Conservation (phyloP, 2,797 vertebrate genomes). For the Arrhamphus sclerolepis region DNA sequence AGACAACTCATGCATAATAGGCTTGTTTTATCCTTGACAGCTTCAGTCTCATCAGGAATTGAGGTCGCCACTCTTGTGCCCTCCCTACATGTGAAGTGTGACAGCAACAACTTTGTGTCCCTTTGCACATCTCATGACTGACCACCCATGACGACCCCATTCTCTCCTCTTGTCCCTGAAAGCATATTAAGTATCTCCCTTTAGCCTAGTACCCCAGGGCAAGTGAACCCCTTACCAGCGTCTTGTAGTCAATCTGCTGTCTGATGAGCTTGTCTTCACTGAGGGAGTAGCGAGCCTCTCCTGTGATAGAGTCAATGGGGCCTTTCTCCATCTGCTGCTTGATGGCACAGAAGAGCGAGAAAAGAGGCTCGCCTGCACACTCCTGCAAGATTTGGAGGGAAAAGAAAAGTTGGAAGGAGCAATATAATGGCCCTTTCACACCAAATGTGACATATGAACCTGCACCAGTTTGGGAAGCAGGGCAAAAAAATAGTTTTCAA, state of each 20-base stretch:
- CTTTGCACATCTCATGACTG: slow-evolving; percentile 41
- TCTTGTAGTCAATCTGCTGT: slow-evolving; percentile 99
- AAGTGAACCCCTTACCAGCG: slow-evolving; percentile 85
- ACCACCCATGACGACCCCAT: slow-evolving; percentile 64
- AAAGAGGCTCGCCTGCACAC: slow-evolving; percentile 95
- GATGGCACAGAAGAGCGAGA: slow-evolving; percentile 97
- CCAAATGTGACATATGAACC: background rate
- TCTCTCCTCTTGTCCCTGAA: slow-evolving; percentile 43
- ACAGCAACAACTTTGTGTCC: slow-evolving; percentile 55
- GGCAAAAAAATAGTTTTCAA: background rate
- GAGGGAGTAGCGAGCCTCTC: slow-evolving; percentile 95
- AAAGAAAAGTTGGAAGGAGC: slow-evolving; percentile 14
- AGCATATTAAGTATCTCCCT: slow-evolving; percentile 57
- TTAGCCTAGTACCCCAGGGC: slow-evolving; percentile 32
- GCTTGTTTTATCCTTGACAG: slow-evolving; percentile 54
- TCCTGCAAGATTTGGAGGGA: slow-evolving; percentile 81
- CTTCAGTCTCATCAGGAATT: slow-evolving; percentile 50
- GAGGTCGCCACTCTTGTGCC: slow-evolving; percentile 51
- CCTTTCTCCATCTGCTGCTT: slow-evolving; percentile 99
- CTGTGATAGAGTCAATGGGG: slow-evolving; percentile 96
- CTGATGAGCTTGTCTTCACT: slow-evolving; percentile 99
- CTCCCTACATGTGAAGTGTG: slow-evolving; percentile 37
- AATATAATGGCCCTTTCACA: slow-evolving; percentile 16
- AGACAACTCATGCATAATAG: slow-evolving; percentile 13
- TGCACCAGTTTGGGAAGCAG: background rate